Evolutionary conservation across 2,888 invertebrate genomes (phyloP).

Genomic region (Mesorhabditis sp.): DNA sequence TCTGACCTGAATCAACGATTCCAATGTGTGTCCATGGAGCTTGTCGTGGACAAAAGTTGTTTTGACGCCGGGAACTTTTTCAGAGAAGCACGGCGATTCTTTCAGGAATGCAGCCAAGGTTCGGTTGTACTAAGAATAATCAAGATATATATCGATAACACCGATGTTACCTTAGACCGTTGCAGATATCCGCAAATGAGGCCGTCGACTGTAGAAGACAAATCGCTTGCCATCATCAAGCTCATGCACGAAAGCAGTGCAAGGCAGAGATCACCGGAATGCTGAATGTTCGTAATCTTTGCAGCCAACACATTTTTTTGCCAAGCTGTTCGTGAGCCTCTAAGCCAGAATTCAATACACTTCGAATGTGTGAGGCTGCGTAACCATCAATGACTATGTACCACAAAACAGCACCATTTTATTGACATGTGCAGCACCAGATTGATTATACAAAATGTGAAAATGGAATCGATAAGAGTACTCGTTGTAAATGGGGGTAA

Average conservation of each 20-base stretch:
- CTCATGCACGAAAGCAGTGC: no score
- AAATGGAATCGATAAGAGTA: not conserved
- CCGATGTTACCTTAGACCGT: not conserved
- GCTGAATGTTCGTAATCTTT: no score
- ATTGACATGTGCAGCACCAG: not conserved
- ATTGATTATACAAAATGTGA: not conserved
- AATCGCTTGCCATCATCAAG: no score
- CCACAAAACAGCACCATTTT: not conserved
- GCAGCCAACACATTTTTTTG: no score
- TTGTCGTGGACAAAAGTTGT: not conserved
- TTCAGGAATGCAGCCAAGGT: not conserved
- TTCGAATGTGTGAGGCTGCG: conserved; percentile 1
- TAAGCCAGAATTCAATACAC: not conserved
- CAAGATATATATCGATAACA: not conserved
- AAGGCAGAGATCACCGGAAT: no score
- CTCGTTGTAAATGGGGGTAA: not conserved
- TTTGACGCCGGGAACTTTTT: not conserved
- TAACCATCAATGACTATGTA: not conserved
- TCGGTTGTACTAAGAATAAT: not conserved
- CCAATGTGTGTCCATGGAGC: no score
- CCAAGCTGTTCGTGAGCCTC: no score
- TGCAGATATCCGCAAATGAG: conserved; percentile 6
- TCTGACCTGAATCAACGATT: no score
- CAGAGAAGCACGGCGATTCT: conserved; percentile 1
- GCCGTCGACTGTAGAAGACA: no score